Percentiles rank a stretch among this genome's conserved stretches.
phyloP scores from a whole-genome alignment of 35 echinoderm and acorn worm species.

The Apostichopus californicus region DNA sequence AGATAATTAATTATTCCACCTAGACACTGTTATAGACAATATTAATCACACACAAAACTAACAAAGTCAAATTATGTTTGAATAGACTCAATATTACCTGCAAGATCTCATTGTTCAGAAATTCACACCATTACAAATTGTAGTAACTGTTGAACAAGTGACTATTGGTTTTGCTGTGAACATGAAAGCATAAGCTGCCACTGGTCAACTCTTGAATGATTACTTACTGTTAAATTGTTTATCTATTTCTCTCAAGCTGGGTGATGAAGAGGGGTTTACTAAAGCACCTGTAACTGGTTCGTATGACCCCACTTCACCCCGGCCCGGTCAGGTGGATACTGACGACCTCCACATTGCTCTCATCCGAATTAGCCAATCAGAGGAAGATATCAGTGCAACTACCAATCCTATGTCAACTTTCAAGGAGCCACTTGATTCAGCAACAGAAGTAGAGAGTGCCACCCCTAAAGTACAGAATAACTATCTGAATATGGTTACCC shows the following conservation, averaged over 20 bases:
- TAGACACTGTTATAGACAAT: too few relatives aligned
- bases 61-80: too few relatives aligned
- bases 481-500: neutral
- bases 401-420: slow-evolving; percentile 21
- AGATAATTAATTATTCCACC: too few relatives aligned
- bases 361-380: slow-evolving; percentile 31
- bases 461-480: neutral
- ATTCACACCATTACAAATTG: too few relatives aligned
- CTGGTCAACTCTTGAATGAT: too few relatives aligned
- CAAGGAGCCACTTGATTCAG: neutral
- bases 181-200: too few relatives aligned
- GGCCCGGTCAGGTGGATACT: neutral
- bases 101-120: too few relatives aligned
- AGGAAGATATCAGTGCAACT: neutral
- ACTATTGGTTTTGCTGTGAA: too few relatives aligned
- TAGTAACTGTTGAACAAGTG: too few relatives aligned
- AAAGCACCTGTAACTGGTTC: slow-evolving; percentile 10
- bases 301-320: slow-evolving; percentile 15
- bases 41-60: too few relatives aligned
- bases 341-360: slow-evolving; percentile 26
- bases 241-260: neutral
- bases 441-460: neutral
- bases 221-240: too few relatives aligned
- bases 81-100: too few relatives aligned
- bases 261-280: neutral